A percentile compares a stretch with the other conserved stretches of the same genome.
Evolutionary conservation across 2,888 invertebrate genomes (phyloP).

Genomic region (Chydorus sphaericus): DNA sequence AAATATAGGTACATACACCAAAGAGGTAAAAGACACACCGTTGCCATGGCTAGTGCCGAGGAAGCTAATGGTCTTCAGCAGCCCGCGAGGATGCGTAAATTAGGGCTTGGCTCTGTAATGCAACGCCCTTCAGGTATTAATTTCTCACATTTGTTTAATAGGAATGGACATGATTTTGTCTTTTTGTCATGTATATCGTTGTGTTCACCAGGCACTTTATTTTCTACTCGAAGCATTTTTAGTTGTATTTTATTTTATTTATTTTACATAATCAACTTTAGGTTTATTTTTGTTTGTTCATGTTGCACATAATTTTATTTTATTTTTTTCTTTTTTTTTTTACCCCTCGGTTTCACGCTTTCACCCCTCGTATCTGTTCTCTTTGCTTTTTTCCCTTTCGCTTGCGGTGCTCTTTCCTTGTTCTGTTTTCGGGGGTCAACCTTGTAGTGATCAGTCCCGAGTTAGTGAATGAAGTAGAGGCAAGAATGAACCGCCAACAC

Average conservation of each 20-base stretch:
- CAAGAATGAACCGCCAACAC: slow-evolving; percentile 66
- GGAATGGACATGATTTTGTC: slow-evolving; percentile 13
- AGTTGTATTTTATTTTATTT: slow-evolving; percentile 18
- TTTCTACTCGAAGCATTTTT: slow-evolving; percentile 12
- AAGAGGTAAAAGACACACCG: slow-evolving; percentile 64
- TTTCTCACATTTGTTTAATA: too few relatives aligned
- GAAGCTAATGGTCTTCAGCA: slow-evolving; percentile 37
- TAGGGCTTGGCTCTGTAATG: slow-evolving; percentile 70
- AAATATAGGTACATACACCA: slow-evolving; percentile 62
- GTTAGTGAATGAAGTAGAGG: slow-evolving; percentile 75
- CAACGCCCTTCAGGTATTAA: slow-evolving; percentile 70
- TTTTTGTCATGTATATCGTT: slow-evolving; percentile 18
- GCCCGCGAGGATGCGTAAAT: slow-evolving; percentile 49
- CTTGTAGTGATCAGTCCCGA: slow-evolving; percentile 71
- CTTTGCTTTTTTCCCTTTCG: slow-evolving; percentile 16
- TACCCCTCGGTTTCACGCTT: slow-evolving; percentile 21
- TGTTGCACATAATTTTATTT: slow-evolving; percentile 15
- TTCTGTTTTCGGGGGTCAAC: background rate
- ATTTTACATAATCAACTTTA: background rate
- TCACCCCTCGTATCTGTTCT: slow-evolving; percentile 27
- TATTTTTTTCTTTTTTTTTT: slow-evolving; percentile 22
- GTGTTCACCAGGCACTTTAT: slow-evolving; percentile 18
- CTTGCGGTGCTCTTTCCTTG: slow-evolving; percentile 11
- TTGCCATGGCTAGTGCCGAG: slow-evolving; percentile 50
- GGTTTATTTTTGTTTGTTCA: slow-evolving; percentile 5